phyloP scores from a whole-genome alignment of 2,797 vertebrate genomes.

The Tenualosa ilisha region DNA sequence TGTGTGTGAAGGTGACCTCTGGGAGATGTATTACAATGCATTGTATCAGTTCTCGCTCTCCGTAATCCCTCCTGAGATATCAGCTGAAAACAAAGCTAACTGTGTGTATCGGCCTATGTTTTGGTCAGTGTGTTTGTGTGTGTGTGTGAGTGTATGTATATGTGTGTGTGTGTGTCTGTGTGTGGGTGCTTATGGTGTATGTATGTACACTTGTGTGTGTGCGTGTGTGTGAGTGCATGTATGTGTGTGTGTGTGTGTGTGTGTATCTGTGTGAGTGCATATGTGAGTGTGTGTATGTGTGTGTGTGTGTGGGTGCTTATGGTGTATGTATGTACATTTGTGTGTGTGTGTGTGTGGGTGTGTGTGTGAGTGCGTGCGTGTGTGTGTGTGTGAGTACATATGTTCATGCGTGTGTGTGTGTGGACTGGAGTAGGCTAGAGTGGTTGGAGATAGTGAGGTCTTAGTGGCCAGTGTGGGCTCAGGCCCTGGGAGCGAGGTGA shows the following conservation, averaged over 20 bases:
- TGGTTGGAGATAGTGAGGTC: no score
- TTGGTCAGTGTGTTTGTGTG: no score
- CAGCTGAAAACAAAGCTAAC: neutral
- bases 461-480: no score
- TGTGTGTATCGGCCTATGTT: no score
- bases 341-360: neutral
- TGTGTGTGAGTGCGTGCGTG: neutral
- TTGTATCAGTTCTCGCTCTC: neutral
- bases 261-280: no score
- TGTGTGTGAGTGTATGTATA: neutral
- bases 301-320: neutral
- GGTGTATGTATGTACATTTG: neutral
- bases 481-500: constrained; percentile 20
- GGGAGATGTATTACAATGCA: neutral
- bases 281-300: neutral
- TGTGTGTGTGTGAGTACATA: no score
- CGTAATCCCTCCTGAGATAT: neutral
- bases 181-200: no score
- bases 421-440: no score
- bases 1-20: neutral
- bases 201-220: neutral
- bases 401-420: no score
- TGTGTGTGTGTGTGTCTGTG: neutral
- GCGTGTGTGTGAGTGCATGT: neutral
- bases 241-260: no score